Evolutionary conservation across 1,140 invertebrate genomes (phyloP).

Genomic region (Drosophila saltans): DNA sequence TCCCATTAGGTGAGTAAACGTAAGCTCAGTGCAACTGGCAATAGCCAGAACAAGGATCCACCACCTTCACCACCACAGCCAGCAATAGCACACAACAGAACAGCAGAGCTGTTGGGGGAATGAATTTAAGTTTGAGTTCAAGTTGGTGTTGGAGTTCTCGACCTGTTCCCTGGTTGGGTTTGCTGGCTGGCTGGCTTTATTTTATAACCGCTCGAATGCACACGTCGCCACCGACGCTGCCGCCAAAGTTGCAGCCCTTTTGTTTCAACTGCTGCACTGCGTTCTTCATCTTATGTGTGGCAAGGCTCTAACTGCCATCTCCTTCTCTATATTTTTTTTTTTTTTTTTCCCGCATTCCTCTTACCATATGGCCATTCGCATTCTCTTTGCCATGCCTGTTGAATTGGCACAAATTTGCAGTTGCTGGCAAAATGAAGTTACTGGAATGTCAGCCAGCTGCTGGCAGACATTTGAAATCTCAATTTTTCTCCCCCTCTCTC

Average conservation of each 20-base stretch:
- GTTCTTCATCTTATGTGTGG: conserved; percentile 10
- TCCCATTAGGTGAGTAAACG: conserved; percentile 81
- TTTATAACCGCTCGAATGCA: conserved; percentile 45
- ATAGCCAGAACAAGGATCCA: conserved; percentile 13
- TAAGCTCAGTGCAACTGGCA: conserved; percentile 50
- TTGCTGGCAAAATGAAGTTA: conserved; percentile 17
- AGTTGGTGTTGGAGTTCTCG: conserved; percentile 16
- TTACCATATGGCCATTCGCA: not conserved
- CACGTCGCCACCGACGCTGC: conserved; percentile 26
- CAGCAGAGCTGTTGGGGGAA: no score
- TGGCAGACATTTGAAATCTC: not conserved
- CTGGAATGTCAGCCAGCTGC: conserved; percentile 5
- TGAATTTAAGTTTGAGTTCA: not conserved
- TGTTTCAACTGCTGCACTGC: conserved; percentile 10
- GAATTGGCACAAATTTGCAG: conserved; percentile 33
- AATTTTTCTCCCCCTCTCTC: not conserved
- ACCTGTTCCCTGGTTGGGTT: conserved; percentile 31
- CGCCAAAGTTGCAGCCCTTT: conserved; percentile 11
- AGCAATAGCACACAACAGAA: not conserved
- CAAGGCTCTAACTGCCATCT: not conserved
- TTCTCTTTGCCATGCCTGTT: conserved; percentile 20
- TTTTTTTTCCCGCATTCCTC: not conserved
- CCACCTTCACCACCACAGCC: conserved; percentile 1
- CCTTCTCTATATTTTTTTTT: no score
- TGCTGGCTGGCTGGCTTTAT: conserved; percentile 8